Evolutionary conservation across 2,888 invertebrate genomes (phyloP), one percentile per base, ranked within the genome.

Genomic region (Pachycephus smyrnensis): DNA sequence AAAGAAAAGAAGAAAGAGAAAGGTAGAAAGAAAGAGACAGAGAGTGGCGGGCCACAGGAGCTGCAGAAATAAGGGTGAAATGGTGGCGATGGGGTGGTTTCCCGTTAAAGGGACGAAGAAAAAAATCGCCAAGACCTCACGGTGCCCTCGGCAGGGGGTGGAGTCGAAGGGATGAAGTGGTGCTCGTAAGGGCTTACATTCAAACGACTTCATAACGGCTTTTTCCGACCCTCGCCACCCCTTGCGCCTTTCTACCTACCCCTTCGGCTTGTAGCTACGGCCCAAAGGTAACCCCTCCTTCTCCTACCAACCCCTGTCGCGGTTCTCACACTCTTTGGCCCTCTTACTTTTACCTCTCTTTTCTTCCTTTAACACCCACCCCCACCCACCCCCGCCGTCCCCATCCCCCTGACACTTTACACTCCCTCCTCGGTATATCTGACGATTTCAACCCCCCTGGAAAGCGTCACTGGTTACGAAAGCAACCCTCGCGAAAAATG

Each of bases 151-250:
- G 55, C 9, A 36, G 32, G 32, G 33, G 12, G 15, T 35, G 32
- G 36, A 71, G 37, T 68, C 76, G 68, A 55, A 40, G 77, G 55
- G 75, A 77, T 77, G 78, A 76, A 73, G 75, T 68, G 69, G 73
- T 73, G 71, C 78, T 71, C 73, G 75, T 40, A 71, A 73, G 75
- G 78, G 75, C 78, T 75, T 73, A 78, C 75, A 76, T 78, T 78
- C 75, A 73, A 78, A 78, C 78, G 75, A 76, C 76, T 78, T 78
- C 78, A 68, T 78, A 78, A 78, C 78, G 75, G 78, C 78, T 75
- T 73, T 73, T 68, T 73, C 23, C 71, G 30, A 55, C 73, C 78
- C 73, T 68, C 40, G 35, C 73, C 32, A 30, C 55, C 33, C 30
- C 15, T 32, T n/a, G 15, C 36, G 15, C 9, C 71, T 75, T 69